Base-by-base conservation (phyloP, 2,888 invertebrate genomes). In the Phania funesta region DNA sequence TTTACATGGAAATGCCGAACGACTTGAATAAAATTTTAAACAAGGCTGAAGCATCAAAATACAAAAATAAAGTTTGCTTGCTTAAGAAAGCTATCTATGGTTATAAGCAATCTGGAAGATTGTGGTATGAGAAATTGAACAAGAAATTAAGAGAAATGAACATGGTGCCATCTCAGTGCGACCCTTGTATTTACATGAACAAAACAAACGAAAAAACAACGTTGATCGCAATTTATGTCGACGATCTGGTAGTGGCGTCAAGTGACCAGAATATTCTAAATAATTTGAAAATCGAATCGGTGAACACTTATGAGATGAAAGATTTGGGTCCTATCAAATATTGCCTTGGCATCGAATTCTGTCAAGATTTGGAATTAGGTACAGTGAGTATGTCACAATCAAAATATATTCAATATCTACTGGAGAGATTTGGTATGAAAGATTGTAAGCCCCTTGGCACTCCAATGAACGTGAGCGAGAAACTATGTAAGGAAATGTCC, bases 121-220 rank as follows among this genome's bases (percentile, higher is more conserved):
- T 83, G 13, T 86, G 85, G 83, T 81, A 85, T 50, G 62, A 77
- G 24, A 83, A 84, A 35, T 67, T 87, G 7, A 75, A 86, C 35
- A 70, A 76, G 22, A 81, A 78, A 50, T 68, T 86, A 18, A 73
- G 62, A 54, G 46, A 84, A 32, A 65, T 84, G 20, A 82, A 77
- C 65, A 58, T n/a, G 26, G 20, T 50, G 56, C 9, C 29, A 41
- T n/a, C n/a, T n/a, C n/a, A n/a, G n/a, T n/a, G n/a, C n/a, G n/a
- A n/a, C 4, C 29, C 20, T 13, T 71, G 81, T 50, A 79, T n/a
- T n/a, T n/a, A n/a, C n/a, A n/a, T n/a, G n/a, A n/a, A n/a, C n/a
- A n/a, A n/a, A n/a, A n/a, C n/a, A n/a, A n/a, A n/a, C n/a, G n/a
- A n/a, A n/a, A n/a, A n/a, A n/a, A n/a, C n/a, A n/a, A n/a, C n/a